Evolutionary conservation across 2,797 vertebrate species (phyloP).

Genomic region (Eulemur mongoz): DNA sequence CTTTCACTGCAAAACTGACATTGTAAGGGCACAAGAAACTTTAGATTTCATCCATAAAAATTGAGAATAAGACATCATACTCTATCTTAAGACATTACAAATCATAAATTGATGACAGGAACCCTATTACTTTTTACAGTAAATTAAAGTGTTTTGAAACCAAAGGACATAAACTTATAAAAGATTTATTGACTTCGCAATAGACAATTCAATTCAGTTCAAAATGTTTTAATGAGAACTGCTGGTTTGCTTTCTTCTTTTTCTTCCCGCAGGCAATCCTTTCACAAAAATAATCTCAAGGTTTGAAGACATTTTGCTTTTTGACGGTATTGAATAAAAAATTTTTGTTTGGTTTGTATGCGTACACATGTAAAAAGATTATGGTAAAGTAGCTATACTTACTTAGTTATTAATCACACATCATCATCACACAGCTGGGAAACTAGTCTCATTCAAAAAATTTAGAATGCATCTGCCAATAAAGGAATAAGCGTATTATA

Average conservation of each 20-base stretch:
- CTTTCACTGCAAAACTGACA: neutral
- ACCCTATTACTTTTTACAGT: constrained; percentile 13
- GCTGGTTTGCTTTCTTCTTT: neutral
- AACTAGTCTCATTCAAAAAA: neutral
- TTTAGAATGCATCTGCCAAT: neutral
- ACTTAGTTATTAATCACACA: neutral
- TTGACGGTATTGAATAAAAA: neutral
- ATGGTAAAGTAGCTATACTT: neutral
- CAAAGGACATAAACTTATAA: neutral
- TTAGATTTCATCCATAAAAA: neutral
- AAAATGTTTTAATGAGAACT: neutral
- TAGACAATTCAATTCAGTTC: neutral
- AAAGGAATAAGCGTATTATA: neutral
- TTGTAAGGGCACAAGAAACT: neutral
- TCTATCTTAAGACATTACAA: constrained; percentile 19
- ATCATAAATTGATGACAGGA: neutral
- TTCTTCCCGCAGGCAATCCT: neutral
- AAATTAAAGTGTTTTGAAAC: constrained; percentile 56
- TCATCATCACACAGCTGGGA: neutral
- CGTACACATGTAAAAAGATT: neutral
- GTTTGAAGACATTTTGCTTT: neutral
- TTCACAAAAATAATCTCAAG: neutral
- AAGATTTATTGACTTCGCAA: constrained; percentile 28
- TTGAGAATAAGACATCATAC: neutral
- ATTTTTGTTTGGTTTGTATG: neutral